Percentiles rank a stretch among this genome's conserved stretches.
Conservation (phyloP, 2,888 invertebrate species). For the Xylota sylvarum region DNA sequence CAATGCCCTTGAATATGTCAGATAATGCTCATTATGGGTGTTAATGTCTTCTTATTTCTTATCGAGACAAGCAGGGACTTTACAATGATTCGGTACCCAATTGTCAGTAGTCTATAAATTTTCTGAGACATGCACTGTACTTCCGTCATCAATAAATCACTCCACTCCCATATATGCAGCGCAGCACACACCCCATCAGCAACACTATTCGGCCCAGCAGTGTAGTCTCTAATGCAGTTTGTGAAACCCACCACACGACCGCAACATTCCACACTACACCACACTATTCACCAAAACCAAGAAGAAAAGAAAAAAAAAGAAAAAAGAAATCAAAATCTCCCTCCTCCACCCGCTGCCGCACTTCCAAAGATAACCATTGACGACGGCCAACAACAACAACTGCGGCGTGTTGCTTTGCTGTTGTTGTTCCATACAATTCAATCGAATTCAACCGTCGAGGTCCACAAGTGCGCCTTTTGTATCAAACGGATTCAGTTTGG, state of each 20-base stretch:
- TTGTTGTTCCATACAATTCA: slow-evolving; percentile 76
- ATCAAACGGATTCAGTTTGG: slow-evolving; percentile 65
- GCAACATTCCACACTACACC: slow-evolving; percentile 44
- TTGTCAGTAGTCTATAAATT: background rate
- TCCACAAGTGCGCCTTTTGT: slow-evolving; percentile 76
- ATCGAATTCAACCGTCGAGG: slow-evolving; percentile 75
- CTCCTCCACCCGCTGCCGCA: slow-evolving; percentile 8
- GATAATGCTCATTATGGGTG: too few relatives aligned
- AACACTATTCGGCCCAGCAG: slow-evolving; percentile 35
- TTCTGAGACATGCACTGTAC: background rate
- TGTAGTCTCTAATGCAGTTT: slow-evolving; percentile 17
- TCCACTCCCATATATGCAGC: slow-evolving; percentile 2
- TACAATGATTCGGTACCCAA: too few relatives aligned
- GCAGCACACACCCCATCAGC: slow-evolving; percentile 27
- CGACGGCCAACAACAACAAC: slow-evolving; percentile 37
- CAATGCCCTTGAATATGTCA: too few relatives aligned
- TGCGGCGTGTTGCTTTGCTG: slow-evolving; percentile 54
- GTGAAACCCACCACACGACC: slow-evolving; percentile 35
- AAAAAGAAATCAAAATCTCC: slow-evolving; percentile 9
- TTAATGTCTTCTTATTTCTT: too few relatives aligned
- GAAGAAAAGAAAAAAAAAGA: slow-evolving; percentile 5
- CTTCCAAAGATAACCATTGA: slow-evolving; percentile 31
- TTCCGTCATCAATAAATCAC: slow-evolving; percentile 14
- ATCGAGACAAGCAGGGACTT: too few relatives aligned
- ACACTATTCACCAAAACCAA: slow-evolving; percentile 45